Evolutionary conservation across 2,888 invertebrate species (phyloP).

Genomic region (Dryomyza anilis): DNA sequence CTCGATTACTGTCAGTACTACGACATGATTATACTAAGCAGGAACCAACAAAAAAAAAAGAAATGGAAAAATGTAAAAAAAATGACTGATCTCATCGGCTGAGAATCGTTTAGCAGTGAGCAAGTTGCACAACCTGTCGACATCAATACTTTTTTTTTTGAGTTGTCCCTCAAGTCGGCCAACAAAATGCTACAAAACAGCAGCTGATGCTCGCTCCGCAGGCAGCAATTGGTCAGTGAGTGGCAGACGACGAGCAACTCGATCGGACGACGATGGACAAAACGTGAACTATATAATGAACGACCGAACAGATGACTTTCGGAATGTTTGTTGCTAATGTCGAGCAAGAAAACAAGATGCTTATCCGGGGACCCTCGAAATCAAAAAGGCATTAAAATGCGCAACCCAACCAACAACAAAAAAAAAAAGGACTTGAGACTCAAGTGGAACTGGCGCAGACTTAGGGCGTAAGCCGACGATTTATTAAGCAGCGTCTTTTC

Average conservation of each 20-base stretch:
- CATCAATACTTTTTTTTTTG: slow-evolving; percentile 46
- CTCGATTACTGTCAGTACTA: slow-evolving; percentile 53
- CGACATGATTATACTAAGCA: slow-evolving; percentile 24
- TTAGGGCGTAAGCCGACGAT: slow-evolving; percentile 42
- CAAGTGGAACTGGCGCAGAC: too few relatives aligned
- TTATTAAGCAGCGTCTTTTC: slow-evolving; percentile 18
- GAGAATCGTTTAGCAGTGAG: slow-evolving; percentile 5
- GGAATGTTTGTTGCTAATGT: background rate
- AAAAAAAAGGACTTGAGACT: too few relatives aligned
- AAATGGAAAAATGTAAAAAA: background rate
- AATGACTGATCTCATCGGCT: slow-evolving; percentile 8
- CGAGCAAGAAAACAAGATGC: slow-evolving; percentile 9
- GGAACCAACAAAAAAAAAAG: background rate
- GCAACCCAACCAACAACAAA: background rate
- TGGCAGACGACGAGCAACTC: slow-evolving; percentile 26
- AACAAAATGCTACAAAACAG: slow-evolving; percentile 25
- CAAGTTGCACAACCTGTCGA: slow-evolving; percentile 52
- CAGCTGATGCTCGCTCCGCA: background rate
- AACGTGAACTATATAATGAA: too few relatives aligned
- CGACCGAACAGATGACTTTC: slow-evolving; percentile 1
- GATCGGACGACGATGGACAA: background rate
- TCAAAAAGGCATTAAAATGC: slow-evolving; percentile 16
- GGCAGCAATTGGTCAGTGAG: too few relatives aligned
- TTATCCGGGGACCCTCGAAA: slow-evolving; percentile 5
- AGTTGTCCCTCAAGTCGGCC: slow-evolving; percentile 14